Conservation (phyloP, 1,140 invertebrate species). For the Rhopalosiphum maidis region DNA sequence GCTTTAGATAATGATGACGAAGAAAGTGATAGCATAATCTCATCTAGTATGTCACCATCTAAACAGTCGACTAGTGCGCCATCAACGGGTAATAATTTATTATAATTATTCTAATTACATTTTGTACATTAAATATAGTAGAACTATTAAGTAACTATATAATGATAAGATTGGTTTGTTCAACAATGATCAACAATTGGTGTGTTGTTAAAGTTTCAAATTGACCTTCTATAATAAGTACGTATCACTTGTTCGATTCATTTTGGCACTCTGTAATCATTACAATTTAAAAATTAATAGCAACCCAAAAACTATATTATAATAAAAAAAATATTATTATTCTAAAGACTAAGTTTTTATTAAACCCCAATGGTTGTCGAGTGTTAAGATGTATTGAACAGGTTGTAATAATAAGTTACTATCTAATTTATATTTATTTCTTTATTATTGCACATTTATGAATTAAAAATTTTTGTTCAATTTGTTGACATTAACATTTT, state of each 20-base stretch:
- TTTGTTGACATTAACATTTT: too few species aligned
- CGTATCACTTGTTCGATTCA: not conserved
- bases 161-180: not conserved
- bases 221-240: not conserved
- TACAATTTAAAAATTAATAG: too few species aligned
- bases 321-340: too few species aligned
- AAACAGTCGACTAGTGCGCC: conserved; percentile 31
- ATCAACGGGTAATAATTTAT: conserved; percentile 30
- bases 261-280: too few species aligned
- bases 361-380: too few species aligned
- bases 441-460: not conserved
- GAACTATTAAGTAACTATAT: not conserved
- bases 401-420: not conserved
- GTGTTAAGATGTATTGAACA: too few species aligned
- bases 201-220: not conserved
- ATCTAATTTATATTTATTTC: too few species aligned
- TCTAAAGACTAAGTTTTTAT: too few species aligned
- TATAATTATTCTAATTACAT: not conserved
- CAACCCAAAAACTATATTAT: too few species aligned
- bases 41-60: conserved; percentile 53
- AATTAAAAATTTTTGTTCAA: not conserved
- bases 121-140: not conserved
- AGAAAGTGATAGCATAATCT: conserved; percentile 55
- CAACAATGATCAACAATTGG: not conserved
- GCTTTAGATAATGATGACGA: conserved; percentile 52